Evolutionary conservation across 2,113 vertebrate genomes (phyloP).

Genomic region (Trochalopteron elliotii): DNA sequence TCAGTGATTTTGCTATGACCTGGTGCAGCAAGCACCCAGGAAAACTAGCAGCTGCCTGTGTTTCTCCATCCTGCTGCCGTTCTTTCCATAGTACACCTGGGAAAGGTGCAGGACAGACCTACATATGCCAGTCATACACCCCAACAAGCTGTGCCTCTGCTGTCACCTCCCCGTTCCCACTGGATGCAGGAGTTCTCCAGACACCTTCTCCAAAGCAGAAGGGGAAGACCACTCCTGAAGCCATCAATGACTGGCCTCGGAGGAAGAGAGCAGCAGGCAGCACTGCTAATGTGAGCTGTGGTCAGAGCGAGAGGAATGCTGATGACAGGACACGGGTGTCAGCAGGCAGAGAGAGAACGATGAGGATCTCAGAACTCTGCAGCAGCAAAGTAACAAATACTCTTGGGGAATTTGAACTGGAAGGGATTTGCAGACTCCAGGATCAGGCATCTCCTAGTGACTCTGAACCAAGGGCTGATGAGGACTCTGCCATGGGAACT

Average conservation of each 20-base stretch:
- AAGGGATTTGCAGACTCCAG: slow-evolving; percentile 83
- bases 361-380: neutral
- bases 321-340: slow-evolving; percentile 21
- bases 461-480: slow-evolving; percentile 29
- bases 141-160: slow-evolving; percentile 78
- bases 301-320: slow-evolving; percentile 22
- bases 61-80: slow-evolving; percentile 77
- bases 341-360: slow-evolving; percentile 7
- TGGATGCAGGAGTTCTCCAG: slow-evolving; percentile 67
- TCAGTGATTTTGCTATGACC: slow-evolving; percentile 13
- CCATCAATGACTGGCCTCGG: slow-evolving; percentile 90
- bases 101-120: slow-evolving; percentile 84
- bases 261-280: slow-evolving; percentile 81
- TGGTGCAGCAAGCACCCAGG: slow-evolving; percentile 70
- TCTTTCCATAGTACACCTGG: slow-evolving; percentile 81
- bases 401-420: slow-evolving; percentile 84
- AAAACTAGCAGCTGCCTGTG: slow-evolving; percentile 73
- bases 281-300: neutral
- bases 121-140: slow-evolving; percentile 92
- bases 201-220: slow-evolving; percentile 89
- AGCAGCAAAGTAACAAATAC: neutral
- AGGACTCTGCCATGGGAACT: neutral
- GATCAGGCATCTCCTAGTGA: slow-evolving; percentile 78
- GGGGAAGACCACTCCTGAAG: slow-evolving; percentile 84
- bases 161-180: slow-evolving; percentile 73